phyloP scores from a whole-genome alignment of 2,888 invertebrate genomes.

The Erpobdella octoculata region DNA sequence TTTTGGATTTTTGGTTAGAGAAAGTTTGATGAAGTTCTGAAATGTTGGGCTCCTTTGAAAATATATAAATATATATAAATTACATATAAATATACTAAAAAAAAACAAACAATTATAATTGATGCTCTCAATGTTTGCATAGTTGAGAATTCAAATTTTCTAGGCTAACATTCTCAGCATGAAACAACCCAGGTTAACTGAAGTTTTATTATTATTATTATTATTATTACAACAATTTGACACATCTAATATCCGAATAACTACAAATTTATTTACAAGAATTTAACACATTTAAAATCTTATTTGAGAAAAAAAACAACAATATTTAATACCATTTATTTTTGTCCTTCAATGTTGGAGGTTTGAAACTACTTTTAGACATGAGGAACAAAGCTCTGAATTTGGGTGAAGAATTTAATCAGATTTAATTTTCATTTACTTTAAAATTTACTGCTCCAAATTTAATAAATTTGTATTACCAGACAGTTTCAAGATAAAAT shows the following conservation, averaged over 20 bases:
- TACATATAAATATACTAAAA: background rate
- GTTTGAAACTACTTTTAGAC: conserved; percentile 97
- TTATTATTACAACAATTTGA: too few species aligned
- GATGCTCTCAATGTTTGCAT: background rate
- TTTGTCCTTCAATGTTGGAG: conserved; percentile 86
- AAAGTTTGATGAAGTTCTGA: conserved; percentile 90
- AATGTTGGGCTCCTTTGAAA: conserved; percentile 70
- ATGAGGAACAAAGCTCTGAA: conserved; percentile 81
- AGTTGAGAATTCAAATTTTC: background rate
- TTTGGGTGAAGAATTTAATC: too few species aligned
- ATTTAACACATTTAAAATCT: too few species aligned
- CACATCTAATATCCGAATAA: too few species aligned
- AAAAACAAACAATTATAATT: background rate
- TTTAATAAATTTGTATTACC: too few species aligned
- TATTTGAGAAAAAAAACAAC: too few species aligned
- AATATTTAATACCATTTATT: conserved; percentile 73
- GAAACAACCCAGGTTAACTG: too few species aligned
- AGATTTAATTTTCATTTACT: too few species aligned
- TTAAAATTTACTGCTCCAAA: too few species aligned
- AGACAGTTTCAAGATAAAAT: background rate
- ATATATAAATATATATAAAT: background rate
- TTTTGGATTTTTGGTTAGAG: conserved; percentile 95
- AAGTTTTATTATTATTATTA: too few species aligned
- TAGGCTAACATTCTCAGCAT: too few species aligned
- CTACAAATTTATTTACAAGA: too few species aligned